Conservation (phyloP, 2,797 vertebrate species). For the Microchirus variegatus region DNA sequence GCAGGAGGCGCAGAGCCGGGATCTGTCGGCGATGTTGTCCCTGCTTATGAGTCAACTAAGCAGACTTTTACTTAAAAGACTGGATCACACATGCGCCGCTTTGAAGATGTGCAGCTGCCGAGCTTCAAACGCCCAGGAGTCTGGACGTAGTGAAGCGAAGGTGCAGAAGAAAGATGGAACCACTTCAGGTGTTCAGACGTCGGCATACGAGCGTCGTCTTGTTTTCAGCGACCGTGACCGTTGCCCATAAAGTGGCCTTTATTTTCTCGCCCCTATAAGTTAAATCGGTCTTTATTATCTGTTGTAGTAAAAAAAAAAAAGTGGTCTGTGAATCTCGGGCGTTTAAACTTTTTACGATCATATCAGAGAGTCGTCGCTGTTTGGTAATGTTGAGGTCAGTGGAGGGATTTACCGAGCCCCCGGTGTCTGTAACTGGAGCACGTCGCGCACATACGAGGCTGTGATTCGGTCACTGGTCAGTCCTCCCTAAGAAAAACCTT, state of each 20-base stretch:
- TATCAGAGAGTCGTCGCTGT: background rate
- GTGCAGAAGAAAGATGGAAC: constrained; percentile 13
- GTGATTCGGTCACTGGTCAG: constrained; percentile 4
- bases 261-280: background rate
- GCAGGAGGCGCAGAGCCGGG: too few species aligned
- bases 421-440: background rate
- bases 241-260: background rate
- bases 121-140: constrained; percentile 40
- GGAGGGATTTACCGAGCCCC: background rate
- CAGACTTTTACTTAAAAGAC: background rate
- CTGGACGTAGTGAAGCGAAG: constrained; percentile 29
- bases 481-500: constrained; percentile 7
- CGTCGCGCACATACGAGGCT: background rate
- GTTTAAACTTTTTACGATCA: background rate
- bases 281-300: constrained; percentile 1
- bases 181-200: constrained; percentile 14
- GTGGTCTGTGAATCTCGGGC: background rate
- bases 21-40: too few species aligned
- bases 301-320: constrained; percentile 9
- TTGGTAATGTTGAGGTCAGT: constrained; percentile 1
- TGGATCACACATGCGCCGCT: background rate
- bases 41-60: constrained; percentile 34
- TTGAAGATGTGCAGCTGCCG: constrained; percentile 38
- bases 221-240: background rate
- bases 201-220: background rate